These are phyloP conservation scores for Euplagia quadripunctaria DNA, from an alignment of 2,888 invertebrate genomes.

Conservation along the genomic window DNA sequence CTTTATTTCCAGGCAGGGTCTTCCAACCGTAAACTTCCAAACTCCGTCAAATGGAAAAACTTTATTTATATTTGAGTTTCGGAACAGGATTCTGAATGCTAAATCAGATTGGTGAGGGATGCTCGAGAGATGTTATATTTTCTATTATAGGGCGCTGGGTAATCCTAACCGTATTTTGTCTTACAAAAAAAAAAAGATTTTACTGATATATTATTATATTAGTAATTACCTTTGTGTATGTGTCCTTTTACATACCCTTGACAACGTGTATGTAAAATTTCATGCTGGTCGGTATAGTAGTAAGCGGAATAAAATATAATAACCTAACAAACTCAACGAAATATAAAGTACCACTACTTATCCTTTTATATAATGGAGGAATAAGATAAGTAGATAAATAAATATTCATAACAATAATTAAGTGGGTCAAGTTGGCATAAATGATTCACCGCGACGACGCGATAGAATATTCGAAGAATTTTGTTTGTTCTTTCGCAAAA, in stretches of 20 bases:
- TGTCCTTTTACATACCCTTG: too few species aligned
- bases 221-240: too few species aligned
- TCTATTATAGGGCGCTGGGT: neutral
- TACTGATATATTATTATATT: neutral
- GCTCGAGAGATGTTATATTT: slow-evolving; percentile 25
- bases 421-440: slow-evolving; percentile 58
- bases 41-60: slow-evolving; percentile 81
- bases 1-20: slow-evolving; percentile 75
- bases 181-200: neutral
- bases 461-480: slow-evolving; percentile 58
- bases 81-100: slow-evolving; percentile 79
- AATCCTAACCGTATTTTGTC: neutral
- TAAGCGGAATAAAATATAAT: neutral
- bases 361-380: neutral
- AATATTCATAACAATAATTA: slow-evolving; percentile 40
- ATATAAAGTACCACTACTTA: neutral
- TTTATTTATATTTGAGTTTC: slow-evolving; percentile 83
- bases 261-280: too few species aligned
- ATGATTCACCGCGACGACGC: slow-evolving; percentile 42
- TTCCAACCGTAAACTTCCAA: slow-evolving; percentile 75
- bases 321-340: neutral
- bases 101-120: slow-evolving; percentile 64
- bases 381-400: slow-evolving; percentile 16
- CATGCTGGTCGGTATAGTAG: neutral
- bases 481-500: slow-evolving; percentile 62